Base-by-base conservation (phyloP, 2,113 vertebrate genomes). In the Syngnathus floridae region DNA sequence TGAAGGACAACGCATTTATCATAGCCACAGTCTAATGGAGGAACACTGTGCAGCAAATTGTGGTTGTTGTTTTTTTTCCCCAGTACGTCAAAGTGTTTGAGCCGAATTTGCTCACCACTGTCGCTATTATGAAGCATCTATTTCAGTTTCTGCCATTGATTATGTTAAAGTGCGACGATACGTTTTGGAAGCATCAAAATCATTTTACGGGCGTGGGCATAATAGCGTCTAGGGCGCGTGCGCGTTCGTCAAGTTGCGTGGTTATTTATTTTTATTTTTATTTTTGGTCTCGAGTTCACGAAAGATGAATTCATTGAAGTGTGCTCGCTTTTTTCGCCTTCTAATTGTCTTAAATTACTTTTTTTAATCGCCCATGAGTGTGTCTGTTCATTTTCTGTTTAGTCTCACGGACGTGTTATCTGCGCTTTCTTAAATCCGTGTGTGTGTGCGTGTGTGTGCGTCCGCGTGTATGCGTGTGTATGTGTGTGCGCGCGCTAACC, bases 401-500 rank as follows among this genome's bases (percentile, higher is more conserved):
- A 84, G 81, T 84, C 77, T 85, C 76, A 86, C 82, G 77, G 74
- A 82, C 78, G 26, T 31, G 26, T 31, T 31, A 31, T 31, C 26
- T 31, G 26, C 3, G 26, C 26, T 11, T 11, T 40, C 11, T 11
- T 11, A 11, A 40, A 40, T 3, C 40, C 40, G 40, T 52, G 49
- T 51, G 59, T 63, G 45, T 17, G 1, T 62, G 68, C 78, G 78
- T 81, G 83, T 88, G 84, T 85, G 80, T 83, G 86, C 82, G 83
- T 82, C 81, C 85, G 58, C 7, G 17, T 41, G 56, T 38, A 36
- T 38, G 49, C 84, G 81, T 76, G 73, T 85, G 80, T 75, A 86
- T 78, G 74, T 81, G 85, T 31, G 26, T 31, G 26, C 26, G 26
- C 26, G 26, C 26, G 26, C 26, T 31, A 31, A 31, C 26, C 26